Evolutionary conservation across 2,888 invertebrate species (phyloP).

Genomic region (Clanis bilineata): DNA sequence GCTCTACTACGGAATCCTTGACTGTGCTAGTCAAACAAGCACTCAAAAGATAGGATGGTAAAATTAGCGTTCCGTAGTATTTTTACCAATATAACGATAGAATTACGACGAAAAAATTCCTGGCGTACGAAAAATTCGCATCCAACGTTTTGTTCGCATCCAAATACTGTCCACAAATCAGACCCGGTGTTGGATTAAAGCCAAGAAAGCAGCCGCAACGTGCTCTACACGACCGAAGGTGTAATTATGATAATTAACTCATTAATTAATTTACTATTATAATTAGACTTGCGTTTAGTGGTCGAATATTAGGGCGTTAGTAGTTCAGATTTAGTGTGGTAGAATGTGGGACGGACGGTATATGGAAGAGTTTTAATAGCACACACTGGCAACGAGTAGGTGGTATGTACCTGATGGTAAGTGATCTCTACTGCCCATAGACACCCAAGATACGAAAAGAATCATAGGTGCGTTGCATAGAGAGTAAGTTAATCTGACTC

Average conservation of each 20-base stretch:
- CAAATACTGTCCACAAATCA: slow-evolving; percentile 12
- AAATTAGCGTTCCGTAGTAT: no score
- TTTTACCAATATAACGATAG: background rate
- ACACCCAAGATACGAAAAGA: no score
- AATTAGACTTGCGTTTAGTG: background rate
- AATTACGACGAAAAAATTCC: background rate
- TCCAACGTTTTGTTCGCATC: background rate
- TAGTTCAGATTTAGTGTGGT: background rate
- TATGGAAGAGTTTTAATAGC: no score
- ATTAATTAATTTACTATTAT: slow-evolving; percentile 10
- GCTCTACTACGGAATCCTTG: no score
- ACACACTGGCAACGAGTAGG: no score
- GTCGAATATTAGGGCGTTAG: background rate
- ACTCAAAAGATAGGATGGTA: no score
- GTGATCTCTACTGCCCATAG: no score
- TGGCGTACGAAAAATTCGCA: background rate
- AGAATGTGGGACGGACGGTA: no score
- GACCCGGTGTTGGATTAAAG: background rate
- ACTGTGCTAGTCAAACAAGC: no score
- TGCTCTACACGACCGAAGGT: background rate
- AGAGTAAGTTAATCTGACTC: no score
- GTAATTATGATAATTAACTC: slow-evolving; percentile 8
- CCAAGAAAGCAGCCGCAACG: slow-evolving; percentile 1
- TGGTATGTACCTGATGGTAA: no score
- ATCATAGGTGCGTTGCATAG: no score